Evolutionary conservation across 2,113 vertebrate genomes (phyloP).

Genomic region (Alosa alosa): DNA sequence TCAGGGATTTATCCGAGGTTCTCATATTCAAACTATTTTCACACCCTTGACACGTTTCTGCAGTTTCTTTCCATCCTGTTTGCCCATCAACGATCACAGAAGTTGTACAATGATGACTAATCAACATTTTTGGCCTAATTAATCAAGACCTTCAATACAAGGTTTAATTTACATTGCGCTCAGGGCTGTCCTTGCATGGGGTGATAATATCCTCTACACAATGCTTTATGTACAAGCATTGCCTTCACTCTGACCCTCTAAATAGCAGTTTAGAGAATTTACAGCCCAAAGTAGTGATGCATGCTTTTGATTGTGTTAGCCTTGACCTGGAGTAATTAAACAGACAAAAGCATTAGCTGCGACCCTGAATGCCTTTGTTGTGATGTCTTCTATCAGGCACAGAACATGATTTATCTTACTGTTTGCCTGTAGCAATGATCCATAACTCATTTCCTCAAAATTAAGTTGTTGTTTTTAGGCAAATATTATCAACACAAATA

Average conservation of each 20-base stretch:
- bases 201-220: constrained; percentile 40
- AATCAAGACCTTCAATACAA: too few species aligned
- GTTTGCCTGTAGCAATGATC: neutral
- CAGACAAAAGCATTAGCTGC: neutral
- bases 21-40: neutral
- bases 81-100: neutral
- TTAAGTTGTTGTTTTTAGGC: neutral
- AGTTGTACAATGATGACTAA: neutral
- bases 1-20: too few species aligned
- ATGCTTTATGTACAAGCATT: constrained; percentile 35
- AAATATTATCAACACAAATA: neutral
- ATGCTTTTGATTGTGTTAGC: neutral
- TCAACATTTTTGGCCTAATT: neutral
- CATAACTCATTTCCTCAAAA: neutral
- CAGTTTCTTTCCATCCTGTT: neutral
- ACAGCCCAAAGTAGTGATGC: constrained; percentile 2
- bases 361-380: constrained; percentile 32
- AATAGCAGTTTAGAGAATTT: neutral
- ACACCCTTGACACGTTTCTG: neutral
- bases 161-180: neutral
- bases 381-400: constrained; percentile 4
- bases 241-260: neutral
- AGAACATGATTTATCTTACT: neutral
- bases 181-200: neutral
- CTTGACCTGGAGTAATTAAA: neutral